These are phyloP conservation scores for Mechanitis messenoides DNA, from an alignment of 2,888 invertebrate species.

Conservation along the genomic window DNA sequence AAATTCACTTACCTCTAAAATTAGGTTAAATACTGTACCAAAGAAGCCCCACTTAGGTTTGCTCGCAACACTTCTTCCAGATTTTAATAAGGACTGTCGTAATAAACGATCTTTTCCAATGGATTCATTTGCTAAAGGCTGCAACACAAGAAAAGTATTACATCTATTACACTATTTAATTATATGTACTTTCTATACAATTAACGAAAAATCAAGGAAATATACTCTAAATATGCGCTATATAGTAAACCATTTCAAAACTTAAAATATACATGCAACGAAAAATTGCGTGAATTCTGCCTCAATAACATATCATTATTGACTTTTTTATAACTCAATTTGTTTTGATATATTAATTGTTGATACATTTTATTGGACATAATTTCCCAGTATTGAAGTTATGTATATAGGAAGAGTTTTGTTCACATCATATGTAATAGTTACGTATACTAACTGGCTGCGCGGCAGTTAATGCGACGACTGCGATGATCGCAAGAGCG, in stretches of 20 bases:
- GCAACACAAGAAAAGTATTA: slow-evolving; percentile 34
- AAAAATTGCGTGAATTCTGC: too few species aligned
- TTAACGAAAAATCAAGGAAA: too few species aligned
- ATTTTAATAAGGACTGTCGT: slow-evolving; percentile 49
- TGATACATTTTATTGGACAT: neutral
- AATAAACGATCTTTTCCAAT: slow-evolving; percentile 56
- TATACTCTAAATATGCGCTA: too few species aligned
- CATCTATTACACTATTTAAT: neutral
- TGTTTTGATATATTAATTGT: neutral
- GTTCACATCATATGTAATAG: slow-evolving; percentile 39
- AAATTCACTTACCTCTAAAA: slow-evolving; percentile 54
- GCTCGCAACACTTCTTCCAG: slow-evolving; percentile 48
- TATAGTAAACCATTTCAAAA: too few species aligned
- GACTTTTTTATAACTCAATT: too few species aligned
- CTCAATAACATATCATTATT: too few species aligned
- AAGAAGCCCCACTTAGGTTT: slow-evolving; percentile 69
- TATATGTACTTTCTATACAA: too few species aligned
- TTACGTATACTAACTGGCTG: slow-evolving; percentile 56
- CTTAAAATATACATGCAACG: too few species aligned
- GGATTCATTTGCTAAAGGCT: slow-evolving; percentile 58
- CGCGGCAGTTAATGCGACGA: slow-evolving; percentile 48
- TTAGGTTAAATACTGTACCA: slow-evolving; percentile 67
- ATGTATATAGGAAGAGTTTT: slow-evolving; percentile 19
- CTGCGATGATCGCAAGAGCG: slow-evolving; percentile 38
- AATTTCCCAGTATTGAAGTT: neutral